Evolutionary conservation across 2,113 vertebrate species (phyloP).

Genomic region (Patagioenas fasciata): DNA sequence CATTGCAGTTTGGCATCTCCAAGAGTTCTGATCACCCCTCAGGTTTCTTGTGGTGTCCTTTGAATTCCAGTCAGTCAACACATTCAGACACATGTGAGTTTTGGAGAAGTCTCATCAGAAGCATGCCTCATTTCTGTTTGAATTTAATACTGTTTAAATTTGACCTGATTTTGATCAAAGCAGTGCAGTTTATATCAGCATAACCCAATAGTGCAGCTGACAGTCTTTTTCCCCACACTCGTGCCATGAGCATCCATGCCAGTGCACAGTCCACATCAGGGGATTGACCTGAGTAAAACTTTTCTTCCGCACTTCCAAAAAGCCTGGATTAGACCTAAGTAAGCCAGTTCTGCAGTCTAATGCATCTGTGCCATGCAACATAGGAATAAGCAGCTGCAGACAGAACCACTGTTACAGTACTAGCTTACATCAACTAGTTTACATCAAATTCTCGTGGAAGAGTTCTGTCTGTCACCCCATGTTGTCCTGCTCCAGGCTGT

Average conservation of each 20-base stretch:
- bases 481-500: neutral
- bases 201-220: conserved; percentile 16
- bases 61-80: conserved; percentile 37
- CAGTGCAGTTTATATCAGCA: conserved; percentile 13
- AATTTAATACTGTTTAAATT: neutral
- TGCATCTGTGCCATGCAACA: neutral
- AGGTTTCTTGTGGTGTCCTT: conserved; percentile 29
- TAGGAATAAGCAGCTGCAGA: neutral
- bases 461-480: neutral
- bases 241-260: neutral
- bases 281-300: neutral
- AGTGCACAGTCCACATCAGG: neutral
- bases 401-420: neutral
- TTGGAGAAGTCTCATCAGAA: conserved; percentile 38
- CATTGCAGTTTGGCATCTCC: conserved; percentile 12
- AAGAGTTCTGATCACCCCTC: neutral
- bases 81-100: conserved; percentile 41
- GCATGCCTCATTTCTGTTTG: conserved; percentile 16
- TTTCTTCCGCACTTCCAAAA: neutral
- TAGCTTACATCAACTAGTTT: neutral
- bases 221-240: neutral
- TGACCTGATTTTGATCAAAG: conserved; percentile 28
- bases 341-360: neutral
- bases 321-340: neutral
- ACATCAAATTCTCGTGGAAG: neutral